These are phyloP conservation scores for Anoplolepis gracilipes DNA, from an alignment of 1,140 invertebrate species.

Conservation along the genomic window DNA sequence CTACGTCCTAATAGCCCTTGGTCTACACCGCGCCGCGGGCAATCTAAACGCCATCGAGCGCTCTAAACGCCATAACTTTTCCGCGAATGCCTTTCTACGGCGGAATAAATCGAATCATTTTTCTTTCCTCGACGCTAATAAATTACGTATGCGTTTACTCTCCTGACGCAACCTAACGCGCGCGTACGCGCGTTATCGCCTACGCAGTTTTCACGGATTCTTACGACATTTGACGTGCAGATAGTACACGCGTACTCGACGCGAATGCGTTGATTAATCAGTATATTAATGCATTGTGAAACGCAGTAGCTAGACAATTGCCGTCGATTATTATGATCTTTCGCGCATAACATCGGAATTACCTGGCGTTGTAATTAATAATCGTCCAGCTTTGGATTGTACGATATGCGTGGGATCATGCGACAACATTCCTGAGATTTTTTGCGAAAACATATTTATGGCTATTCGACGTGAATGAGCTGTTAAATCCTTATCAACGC, in stretches of 20 bases:
- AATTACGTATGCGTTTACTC: slow-evolving; percentile 52
- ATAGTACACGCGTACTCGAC: background rate
- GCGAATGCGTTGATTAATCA: slow-evolving; percentile 34
- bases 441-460: slow-evolving; percentile 21
- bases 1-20: slow-evolving; percentile 53
- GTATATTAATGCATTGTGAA: slow-evolving; percentile 18
- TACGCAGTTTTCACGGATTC: slow-evolving; percentile 42
- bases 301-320: background rate
- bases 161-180: slow-evolving; percentile 26
- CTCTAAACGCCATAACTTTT: slow-evolving; percentile 59
- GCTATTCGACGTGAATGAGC: background rate
- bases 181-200: slow-evolving; percentile 38
- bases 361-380: slow-evolving; percentile 42
- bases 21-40: slow-evolving; percentile 47
- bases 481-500: slow-evolving; percentile 7
- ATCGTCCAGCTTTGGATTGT: background rate
- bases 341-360: slow-evolving; percentile 30
- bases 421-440: slow-evolving; percentile 17
- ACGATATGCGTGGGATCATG: background rate
- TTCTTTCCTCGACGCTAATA: slow-evolving; percentile 36
- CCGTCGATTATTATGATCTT: slow-evolving; percentile 31
- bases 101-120: slow-evolving; percentile 55
- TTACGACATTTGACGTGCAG: slow-evolving; percentile 27
- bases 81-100: slow-evolving; percentile 21
- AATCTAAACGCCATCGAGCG: slow-evolving; percentile 17